These are phyloP conservation scores for Ptiloglossa arizonensis DNA, from an alignment of 1,140 invertebrate genomes.

Conservation along the genomic window DNA sequence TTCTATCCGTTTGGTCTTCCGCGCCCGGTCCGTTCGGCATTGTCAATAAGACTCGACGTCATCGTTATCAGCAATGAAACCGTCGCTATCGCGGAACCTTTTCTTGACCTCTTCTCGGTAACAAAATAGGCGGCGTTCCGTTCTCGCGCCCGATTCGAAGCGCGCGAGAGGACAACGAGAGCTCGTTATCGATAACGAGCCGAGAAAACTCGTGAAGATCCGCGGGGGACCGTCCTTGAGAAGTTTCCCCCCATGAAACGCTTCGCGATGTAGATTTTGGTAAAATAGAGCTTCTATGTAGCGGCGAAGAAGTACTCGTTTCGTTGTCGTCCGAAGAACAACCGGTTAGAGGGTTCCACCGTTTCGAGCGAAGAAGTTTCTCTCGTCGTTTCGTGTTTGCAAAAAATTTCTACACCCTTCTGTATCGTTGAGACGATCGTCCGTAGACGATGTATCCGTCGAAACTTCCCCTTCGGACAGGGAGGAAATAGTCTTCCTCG, in stretches of 20 bases:
- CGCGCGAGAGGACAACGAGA: neutral
- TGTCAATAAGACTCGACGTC: constrained; percentile 21
- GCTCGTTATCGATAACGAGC: constrained; percentile 11
- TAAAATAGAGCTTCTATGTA: constrained; percentile 38
- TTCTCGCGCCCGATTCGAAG: neutral
- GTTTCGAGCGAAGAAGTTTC: neutral
- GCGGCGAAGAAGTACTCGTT: constrained; percentile 37
- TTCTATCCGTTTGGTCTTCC: neutral
- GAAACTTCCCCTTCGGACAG: too few species aligned
- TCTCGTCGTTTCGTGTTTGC: neutral
- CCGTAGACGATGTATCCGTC: too few species aligned
- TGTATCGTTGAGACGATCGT: too few species aligned
- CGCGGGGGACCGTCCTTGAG: neutral
- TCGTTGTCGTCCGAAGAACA: constrained; percentile 21
- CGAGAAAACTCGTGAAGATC: neutral
- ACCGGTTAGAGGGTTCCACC: neutral
- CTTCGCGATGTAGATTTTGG: neutral
- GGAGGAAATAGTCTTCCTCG: too few species aligned
- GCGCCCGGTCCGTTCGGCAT: constrained; percentile 8
- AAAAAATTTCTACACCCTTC: neutral
- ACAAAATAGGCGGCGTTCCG: neutral
- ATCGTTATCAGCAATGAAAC: constrained; percentile 21
- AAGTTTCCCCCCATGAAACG: neutral
- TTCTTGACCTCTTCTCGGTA: neutral
- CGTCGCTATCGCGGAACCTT: neutral